Base-by-base conservation (phyloP, 2,797 vertebrate species). In the Sparidentex hasta region DNA sequence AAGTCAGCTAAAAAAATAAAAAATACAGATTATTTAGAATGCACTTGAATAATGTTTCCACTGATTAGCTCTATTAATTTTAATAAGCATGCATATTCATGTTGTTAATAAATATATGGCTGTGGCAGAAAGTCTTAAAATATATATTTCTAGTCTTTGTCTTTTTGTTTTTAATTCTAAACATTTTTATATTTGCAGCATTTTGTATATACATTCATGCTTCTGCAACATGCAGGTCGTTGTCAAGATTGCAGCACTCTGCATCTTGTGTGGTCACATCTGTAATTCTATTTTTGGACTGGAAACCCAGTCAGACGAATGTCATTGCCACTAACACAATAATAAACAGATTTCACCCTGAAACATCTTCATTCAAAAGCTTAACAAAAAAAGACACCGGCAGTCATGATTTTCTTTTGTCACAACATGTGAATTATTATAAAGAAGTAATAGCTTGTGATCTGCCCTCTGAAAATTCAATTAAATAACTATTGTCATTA, bases 251-350 rank as follows among this genome's bases (percentile, higher is more conserved):
- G 1, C 66, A 65, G 65, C 44, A 3, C 11, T 46, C 38, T 46
- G 47, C n/a, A 51, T 71, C 63, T 52, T 74, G 56, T 76, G 84
- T 64, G 62, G 83, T 84, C 81, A 82, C 79, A 84, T 87, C 77
- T 84, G 83, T 76, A 71, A 68, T 84, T 79, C 78, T 82, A 82
- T 87, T 85, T 85, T 86, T 82, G 86, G 71, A 63, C 41, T 77
- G 66, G 47, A 74, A 63, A 78, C 71, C 79, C 52, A 56, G 74
- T 80, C 82, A 79, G 46, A 81, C 55, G 58, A 81, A 78, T 80
- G 73, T 84, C 82, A 76, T 82, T 71, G 66, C 56, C 61, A 71
- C 65, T 29, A 67, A 83, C 43, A 74, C 29, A 69, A 21, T 65
- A 59, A 83, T 69, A 57, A 84, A 80, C 50, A 16, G 48, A 52